Evolutionary conservation across 2,113 vertebrate genomes (phyloP).

Genomic region (Otocyon megalotis): DNA sequence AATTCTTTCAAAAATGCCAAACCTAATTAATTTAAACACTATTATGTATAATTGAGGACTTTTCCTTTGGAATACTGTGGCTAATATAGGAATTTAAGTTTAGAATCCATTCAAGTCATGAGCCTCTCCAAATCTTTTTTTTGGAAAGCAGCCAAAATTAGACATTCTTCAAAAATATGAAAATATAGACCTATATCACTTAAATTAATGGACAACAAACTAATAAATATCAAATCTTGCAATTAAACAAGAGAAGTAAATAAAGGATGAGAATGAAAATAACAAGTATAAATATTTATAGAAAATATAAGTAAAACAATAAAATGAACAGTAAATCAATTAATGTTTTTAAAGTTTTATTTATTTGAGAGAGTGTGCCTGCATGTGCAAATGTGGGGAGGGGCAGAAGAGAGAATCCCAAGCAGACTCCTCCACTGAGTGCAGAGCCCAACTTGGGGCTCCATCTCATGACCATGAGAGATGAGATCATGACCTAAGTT

Average conservation of each 20-base stretch:
- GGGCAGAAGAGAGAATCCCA: background rate
- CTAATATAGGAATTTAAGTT: background rate
- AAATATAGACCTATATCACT: background rate
- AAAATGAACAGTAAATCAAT: background rate
- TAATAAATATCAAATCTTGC: background rate
- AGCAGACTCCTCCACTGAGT: background rate
- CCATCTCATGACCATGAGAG: background rate
- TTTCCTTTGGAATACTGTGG: background rate
- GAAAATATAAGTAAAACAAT: background rate
- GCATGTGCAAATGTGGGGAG: background rate
- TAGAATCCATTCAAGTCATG: background rate
- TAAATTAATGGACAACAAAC: background rate
- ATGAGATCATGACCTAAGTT: background rate
- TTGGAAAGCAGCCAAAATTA: background rate
- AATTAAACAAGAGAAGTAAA: conserved; percentile 19
- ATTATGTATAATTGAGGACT: background rate
- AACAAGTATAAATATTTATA: conserved; percentile 7
- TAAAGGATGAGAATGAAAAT: background rate
- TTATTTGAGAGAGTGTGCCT: too few species aligned
- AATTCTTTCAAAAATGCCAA: conserved; percentile 1
- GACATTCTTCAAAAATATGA: background rate
- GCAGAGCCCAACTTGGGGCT: background rate
- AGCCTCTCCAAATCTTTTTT: background rate
- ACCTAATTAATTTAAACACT: background rate
- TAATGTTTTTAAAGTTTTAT: background rate